Base-by-base conservation (phyloP, 1,140 invertebrate genomes). In the Conopomorpha cramerella region DNA sequence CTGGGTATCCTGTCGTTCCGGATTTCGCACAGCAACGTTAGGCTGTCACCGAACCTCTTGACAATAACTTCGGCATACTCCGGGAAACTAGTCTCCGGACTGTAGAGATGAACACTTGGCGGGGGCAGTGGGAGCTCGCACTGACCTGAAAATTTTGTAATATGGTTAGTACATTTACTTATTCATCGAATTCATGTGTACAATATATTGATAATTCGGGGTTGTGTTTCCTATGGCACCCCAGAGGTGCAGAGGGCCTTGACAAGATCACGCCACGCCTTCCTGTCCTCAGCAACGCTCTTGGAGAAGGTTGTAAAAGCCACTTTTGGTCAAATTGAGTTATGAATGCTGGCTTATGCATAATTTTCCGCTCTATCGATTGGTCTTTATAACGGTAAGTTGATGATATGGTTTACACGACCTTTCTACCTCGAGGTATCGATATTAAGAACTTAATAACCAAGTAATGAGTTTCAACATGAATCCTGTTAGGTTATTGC, bases 21-120 rank as follows among this genome's bases (percentile, higher is more conserved):
- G 8, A 65, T 46, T 32, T 67, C 59, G 17, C 68, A 73, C 4
- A 58, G 41, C 10, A 73, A 49, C 2, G 59, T 68, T 11, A 73
- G 40, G 38, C 62, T 64, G 32, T 70, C 65, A 4, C 49, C 36
- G 3, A 49, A 53, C 17, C 55, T 40, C 4, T 51, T 50, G 23
- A 70, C 65, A 3, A 73, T 35, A 3, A 70, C 64, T 17, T 70
- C 68, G 0, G 55, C 57, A 40, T 64, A 68, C 23, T 64, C 61
- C 11, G 51, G 44, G n/a, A n/a, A n/a, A n/a, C n/a, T n/a, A 12
- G 60, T 63, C 0, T 58, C 62, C 0, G 59, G 61, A 32, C 54
- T 61, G 51, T 58, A 58, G 10, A 73, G 49, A 6, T 49, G 43
- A 4, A 73, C 45, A 10, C 46, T 50, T 1, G 56, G 56, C 1